Evolutionary conservation across 2,888 invertebrate species (phyloP).

Genomic region (Geophilus truncorum): DNA sequence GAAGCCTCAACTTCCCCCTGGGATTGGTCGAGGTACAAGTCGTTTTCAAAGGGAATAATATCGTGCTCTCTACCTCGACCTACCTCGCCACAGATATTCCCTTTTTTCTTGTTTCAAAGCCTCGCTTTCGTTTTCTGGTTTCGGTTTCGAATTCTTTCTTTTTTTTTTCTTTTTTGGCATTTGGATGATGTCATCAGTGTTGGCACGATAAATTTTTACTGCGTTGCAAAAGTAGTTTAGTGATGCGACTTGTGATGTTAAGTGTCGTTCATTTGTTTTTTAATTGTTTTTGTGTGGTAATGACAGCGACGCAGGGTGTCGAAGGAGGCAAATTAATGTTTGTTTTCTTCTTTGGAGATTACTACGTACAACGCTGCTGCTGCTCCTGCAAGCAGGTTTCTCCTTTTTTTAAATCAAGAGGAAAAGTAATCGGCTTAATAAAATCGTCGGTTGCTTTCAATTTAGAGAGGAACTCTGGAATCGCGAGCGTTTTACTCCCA

Average conservation of each 20-base stretch:
- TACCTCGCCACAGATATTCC: not conserved
- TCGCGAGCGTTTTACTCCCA: not conserved
- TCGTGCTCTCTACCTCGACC: not conserved
- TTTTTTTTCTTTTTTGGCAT: not conserved
- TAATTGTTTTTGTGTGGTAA: conserved; percentile 11
- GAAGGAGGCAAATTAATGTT: conserved; percentile 12
- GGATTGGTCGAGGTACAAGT: conserved; percentile 27
- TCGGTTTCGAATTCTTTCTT: not conserved
- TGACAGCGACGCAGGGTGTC: conserved; percentile 21
- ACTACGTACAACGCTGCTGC: conserved; percentile 1
- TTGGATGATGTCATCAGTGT: not conserved
- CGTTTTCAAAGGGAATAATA: conserved; percentile 25
- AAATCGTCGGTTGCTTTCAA: conserved; percentile 27
- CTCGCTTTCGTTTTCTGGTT: not conserved
- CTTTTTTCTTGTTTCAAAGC: too few relatives aligned
- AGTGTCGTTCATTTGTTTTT: conserved; percentile 16
- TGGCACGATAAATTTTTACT: not conserved
- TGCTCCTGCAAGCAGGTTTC: not conserved
- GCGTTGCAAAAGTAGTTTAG: not conserved
- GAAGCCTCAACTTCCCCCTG: conserved; percentile 14
- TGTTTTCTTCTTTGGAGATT: conserved; percentile 12
- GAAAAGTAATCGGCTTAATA: conserved; percentile 27
- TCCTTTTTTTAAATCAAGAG: not conserved
- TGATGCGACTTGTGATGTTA: conserved; percentile 2
- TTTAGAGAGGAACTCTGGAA: not conserved